Percentiles rank a stretch among this genome's conserved stretches.
Conservation (phyloP, 35 echinoderm and acorn worm genomes). For the Heliocidaris erythrogramma region DNA sequence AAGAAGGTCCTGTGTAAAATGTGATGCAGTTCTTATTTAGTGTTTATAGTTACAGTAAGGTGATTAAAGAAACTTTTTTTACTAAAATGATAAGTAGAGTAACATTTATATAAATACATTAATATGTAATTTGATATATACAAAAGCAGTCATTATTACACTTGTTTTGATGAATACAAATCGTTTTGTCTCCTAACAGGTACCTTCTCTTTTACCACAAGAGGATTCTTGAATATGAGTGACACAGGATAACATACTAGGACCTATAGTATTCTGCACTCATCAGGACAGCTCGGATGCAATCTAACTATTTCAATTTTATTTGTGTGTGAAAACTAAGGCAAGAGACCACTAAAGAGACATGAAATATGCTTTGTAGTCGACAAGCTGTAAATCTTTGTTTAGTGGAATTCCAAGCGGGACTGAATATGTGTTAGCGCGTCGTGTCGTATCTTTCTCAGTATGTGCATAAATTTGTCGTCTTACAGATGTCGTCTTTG, state of each 20-base stretch:
- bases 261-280: background rate
- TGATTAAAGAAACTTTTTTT: background rate
- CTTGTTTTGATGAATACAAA: background rate
- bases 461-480: background rate
- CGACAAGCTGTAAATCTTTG: background rate
- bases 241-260: slow-evolving; percentile 37
- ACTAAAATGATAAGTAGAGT: background rate
- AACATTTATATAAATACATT: background rate
- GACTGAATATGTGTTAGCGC: background rate
- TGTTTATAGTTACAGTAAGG: too few relatives aligned
- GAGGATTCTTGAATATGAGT: slow-evolving; percentile 91
- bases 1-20: too few relatives aligned
- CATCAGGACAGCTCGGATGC: slow-evolving; percentile 33
- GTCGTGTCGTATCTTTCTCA: background rate
- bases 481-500: background rate
- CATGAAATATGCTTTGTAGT: background rate
- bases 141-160: background rate
- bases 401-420: slow-evolving; percentile 8
- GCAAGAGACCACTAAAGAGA: slow-evolving; percentile 1
- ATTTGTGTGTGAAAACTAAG: slow-evolving; percentile 45
- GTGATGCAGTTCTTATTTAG: background rate
- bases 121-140: background rate
- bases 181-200: slow-evolving; percentile 40
- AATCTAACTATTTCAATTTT: slow-evolving; percentile 32
- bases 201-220: slow-evolving; percentile 98